These are phyloP conservation scores for Siphlonurus alternatus DNA, from an alignment of 2,888 invertebrate genomes.

Conservation along the genomic window DNA sequence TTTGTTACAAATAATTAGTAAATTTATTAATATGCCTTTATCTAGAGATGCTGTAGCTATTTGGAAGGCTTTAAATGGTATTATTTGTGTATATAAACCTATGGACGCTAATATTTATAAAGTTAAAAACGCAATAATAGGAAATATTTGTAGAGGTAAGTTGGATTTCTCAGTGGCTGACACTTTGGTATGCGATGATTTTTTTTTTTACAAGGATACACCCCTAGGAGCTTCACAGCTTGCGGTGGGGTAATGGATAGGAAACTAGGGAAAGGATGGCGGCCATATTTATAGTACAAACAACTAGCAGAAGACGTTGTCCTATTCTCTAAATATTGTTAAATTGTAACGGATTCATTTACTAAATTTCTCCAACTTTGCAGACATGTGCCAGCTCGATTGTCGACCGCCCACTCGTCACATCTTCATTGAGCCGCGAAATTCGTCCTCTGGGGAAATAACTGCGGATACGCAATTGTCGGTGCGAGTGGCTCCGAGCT, in stretches of 20 bases:
- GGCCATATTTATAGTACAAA: no score
- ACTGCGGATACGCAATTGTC: conserved; percentile 13
- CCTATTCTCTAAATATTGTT: conserved; percentile 1
- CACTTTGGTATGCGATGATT: background rate
- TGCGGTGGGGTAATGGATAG: no score
- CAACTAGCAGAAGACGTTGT: background rate
- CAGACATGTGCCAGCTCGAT: conserved; percentile 56
- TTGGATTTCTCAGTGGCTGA: conserved; percentile 3
- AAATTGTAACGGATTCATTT: no score
- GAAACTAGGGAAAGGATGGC: no score
- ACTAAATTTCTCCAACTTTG: conserved; percentile 14
- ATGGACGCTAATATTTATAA: conserved; percentile 35
- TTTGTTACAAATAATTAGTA: background rate
- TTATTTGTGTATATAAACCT: conserved; percentile 67
- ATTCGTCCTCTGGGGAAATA: no score
- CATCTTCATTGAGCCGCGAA: conserved; percentile 38
- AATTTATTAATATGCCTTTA: conserved; percentile 11
- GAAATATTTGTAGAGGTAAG: conserved; percentile 52
- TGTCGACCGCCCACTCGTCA: conserved; percentile 39
- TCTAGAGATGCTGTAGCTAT: conserved; percentile 24
- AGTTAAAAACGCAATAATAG: conserved; percentile 38
- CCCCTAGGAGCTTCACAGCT: no score
- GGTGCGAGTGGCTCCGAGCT: conserved; percentile 44
- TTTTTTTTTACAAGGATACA: no score
- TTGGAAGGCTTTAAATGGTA: conserved; percentile 51